These are phyloP conservation scores for Holothuria leucospilota DNA, from an alignment of 53 echinoderm and acorn worm species.

Conservation along the genomic window DNA sequence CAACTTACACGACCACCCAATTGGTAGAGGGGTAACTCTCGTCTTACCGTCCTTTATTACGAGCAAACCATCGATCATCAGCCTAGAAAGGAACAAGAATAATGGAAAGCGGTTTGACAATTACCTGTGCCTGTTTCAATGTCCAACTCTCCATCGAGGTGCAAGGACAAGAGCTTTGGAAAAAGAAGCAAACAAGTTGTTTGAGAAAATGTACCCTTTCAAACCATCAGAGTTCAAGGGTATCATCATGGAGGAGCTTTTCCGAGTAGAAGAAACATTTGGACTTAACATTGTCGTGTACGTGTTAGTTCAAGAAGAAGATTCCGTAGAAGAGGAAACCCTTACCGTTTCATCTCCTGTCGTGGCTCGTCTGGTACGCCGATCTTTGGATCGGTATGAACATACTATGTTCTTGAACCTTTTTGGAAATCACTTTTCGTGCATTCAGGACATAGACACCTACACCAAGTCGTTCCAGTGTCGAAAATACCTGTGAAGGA, in stretches of 20 bases:
- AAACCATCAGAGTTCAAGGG: neutral
- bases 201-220: neutral
- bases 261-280: constrained; percentile 24
- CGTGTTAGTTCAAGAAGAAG: neutral
- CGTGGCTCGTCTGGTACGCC: neutral
- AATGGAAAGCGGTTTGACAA: neutral
- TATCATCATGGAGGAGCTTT: constrained; percentile 10
- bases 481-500: no score
- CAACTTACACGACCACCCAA: constrained; percentile 42
- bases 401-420: no score
- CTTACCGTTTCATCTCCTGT: neutral
- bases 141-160: constrained; percentile 35
- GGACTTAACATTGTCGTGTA: constrained; percentile 47
- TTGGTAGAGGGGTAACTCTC: neutral
- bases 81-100: neutral
- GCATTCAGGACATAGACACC: no score
- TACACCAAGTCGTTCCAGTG: no score
- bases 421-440: no score
- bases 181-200: constrained; percentile 28
- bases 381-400: no score
- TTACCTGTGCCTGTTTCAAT: constrained; percentile 54
- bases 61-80: neutral
- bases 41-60: neutral
- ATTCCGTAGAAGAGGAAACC: neutral
- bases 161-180: neutral